Evolutionary conservation across 2,113 vertebrate species (phyloP).

Genomic region (Macaca nemestrina): DNA sequence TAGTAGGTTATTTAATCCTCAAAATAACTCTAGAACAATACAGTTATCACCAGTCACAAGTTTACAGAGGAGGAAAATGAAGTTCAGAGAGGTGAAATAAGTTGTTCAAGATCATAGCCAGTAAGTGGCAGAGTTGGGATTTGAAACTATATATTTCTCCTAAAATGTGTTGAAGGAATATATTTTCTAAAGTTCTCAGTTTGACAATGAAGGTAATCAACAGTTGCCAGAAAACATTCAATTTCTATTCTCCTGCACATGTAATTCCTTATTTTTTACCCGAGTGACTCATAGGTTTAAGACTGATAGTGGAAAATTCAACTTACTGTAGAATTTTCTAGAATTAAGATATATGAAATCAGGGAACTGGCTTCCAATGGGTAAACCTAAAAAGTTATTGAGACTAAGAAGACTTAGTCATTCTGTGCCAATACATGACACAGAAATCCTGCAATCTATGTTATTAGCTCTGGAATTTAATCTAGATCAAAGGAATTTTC

Average conservation of each 20-base stretch:
- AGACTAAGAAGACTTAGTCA: neutral
- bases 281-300: neutral
- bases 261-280: neutral
- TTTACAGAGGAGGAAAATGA: neutral
- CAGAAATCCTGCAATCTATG: neutral
- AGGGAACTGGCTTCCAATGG: neutral
- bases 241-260: neutral
- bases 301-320: neutral
- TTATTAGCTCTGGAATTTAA: neutral
- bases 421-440: neutral
- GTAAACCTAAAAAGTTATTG: neutral
- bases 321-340: slow-evolving; percentile 11
- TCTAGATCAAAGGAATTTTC: neutral
- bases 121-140: neutral
- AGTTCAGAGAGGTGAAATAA: neutral
- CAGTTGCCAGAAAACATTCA: neutral
- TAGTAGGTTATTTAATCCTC: neutral
- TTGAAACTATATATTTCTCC: neutral
- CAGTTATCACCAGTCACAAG: neutral
- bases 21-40: neutral
- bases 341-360: neutral
- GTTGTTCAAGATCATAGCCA: neutral
- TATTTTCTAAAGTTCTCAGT: neutral
- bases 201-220: neutral
- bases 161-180: neutral